Conservation (phyloP, 2,797 vertebrate species). For the Arrhamphus sclerolepis region DNA sequence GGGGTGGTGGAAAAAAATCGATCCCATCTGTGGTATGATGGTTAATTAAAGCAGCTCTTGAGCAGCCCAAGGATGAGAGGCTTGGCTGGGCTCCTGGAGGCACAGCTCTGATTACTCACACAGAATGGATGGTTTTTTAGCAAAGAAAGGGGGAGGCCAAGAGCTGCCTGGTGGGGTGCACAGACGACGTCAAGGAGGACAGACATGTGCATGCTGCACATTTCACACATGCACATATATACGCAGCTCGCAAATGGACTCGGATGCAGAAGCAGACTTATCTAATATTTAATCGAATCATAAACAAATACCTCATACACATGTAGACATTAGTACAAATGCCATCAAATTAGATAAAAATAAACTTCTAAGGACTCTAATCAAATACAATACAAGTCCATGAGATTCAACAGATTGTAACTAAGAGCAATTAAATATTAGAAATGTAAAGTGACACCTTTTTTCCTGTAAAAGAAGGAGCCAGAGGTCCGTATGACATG, state of each 20-base stretch:
- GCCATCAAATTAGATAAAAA: constrained; percentile 38
- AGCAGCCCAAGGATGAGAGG: constrained; percentile 98
- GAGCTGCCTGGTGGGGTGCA: constrained; percentile 89
- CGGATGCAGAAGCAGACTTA: constrained; percentile 15
- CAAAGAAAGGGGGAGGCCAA: constrained; percentile 94
- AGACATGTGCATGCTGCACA: constrained; percentile 70
- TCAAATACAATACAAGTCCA: constrained; percentile 21
- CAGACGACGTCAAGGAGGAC: constrained; percentile 69
- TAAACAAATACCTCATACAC: constrained; percentile 10
- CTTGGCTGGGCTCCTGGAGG: constrained; percentile 98
- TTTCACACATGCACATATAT: constrained; percentile 45
- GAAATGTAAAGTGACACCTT: not conserved
- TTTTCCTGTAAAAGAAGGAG: not conserved
- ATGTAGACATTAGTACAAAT: constrained; percentile 47
- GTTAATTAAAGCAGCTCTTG: constrained; percentile 99
- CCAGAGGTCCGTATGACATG: not conserved
- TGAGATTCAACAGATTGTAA: constrained; percentile 42
- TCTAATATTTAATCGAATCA: not conserved
- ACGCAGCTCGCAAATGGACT: constrained; percentile 23
- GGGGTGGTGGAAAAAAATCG: constrained; percentile 85
- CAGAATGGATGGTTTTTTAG: constrained; percentile 99
- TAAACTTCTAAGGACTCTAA: constrained; percentile 31
- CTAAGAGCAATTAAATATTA: not conserved
- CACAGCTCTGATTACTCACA: constrained; percentile 96
- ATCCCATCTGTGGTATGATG: constrained; percentile 99